phyloP scores from a whole-genome alignment of 2,888 invertebrate genomes.

The Athripsodes cinereus region DNA sequence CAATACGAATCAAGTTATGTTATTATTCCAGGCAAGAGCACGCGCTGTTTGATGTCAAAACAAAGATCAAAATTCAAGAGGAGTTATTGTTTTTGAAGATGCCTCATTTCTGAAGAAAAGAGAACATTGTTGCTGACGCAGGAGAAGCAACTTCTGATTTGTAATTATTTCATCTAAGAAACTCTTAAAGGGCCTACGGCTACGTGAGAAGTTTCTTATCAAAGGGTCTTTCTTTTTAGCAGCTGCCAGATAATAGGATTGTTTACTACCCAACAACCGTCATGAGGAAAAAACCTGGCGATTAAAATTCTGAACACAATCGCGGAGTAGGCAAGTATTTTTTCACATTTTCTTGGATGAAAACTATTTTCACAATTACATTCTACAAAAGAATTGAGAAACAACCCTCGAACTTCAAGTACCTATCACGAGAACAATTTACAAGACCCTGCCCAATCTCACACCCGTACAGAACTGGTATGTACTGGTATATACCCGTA shows the following conservation, averaged over 20 bases:
- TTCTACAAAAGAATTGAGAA: background rate
- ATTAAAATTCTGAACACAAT: conserved; percentile 2
- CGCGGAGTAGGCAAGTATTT: background rate
- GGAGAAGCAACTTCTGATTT: background rate
- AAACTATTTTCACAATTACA: background rate
- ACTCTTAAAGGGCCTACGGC: background rate
- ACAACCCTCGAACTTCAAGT: background rate
- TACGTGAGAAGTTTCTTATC: conserved; percentile 5
- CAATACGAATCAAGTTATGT: no score
- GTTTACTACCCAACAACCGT: background rate
- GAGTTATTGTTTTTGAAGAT: no score
- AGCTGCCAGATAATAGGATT: conserved; percentile 3
- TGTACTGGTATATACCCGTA: no score
- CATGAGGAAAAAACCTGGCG: background rate
- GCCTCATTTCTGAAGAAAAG: no score
- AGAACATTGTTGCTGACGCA: background rate
- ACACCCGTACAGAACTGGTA: no score
- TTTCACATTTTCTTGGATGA: background rate
- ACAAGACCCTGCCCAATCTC: no score
- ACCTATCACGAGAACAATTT: background rate
- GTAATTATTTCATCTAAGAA: background rate
- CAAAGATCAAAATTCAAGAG: no score
- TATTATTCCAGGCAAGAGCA: no score
- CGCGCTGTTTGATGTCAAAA: no score
- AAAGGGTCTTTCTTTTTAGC: conserved; percentile 4